Percentiles rank a stretch among this genome's conserved stretches.
phyloP scores from a whole-genome alignment of 2,888 invertebrate genomes.

The Cryptocephalus moraei region DNA sequence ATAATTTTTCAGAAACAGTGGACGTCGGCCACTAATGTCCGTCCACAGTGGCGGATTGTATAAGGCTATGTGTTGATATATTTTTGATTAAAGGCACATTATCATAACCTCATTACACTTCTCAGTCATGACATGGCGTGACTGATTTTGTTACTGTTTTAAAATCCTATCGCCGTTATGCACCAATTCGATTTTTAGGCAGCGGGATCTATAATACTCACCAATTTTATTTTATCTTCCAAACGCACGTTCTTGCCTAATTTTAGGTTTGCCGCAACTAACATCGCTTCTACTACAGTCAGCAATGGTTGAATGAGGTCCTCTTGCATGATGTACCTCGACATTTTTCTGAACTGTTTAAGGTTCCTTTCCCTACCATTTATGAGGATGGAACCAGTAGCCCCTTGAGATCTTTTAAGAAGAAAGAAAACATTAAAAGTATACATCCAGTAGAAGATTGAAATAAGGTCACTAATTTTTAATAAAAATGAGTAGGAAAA shows the following conservation, averaged over 20 bases:
- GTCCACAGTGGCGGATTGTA: too few species aligned
- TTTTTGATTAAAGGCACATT: too few species aligned
- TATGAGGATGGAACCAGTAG: slow-evolving; percentile 64
- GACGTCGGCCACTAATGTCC: too few species aligned
- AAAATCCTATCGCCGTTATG: too few species aligned
- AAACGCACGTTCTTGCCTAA: slow-evolving; percentile 54
- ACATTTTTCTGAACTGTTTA: slow-evolving; percentile 72
- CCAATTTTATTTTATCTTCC: slow-evolving; percentile 58
- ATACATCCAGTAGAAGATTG: too few species aligned
- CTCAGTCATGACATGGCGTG: too few species aligned
- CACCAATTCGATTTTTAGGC: too few species aligned
- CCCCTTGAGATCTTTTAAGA: slow-evolving; percentile 49
- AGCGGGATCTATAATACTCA: slow-evolving; percentile 43
- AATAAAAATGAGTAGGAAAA: too few species aligned
- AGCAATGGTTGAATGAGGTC: slow-evolving; percentile 78
- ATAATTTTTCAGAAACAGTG: too few species aligned
- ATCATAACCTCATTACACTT: neutral
- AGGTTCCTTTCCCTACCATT: slow-evolving; percentile 71
- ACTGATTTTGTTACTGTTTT: too few species aligned
- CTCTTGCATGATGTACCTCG: slow-evolving; percentile 94
- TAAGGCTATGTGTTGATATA: too few species aligned
- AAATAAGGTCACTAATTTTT: too few species aligned
- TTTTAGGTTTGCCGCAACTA: slow-evolving; percentile 82
- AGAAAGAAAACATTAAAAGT: neutral
- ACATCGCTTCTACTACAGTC: slow-evolving; percentile 81